Evolutionary conservation across 2,888 invertebrate species (phyloP).

Genomic region (Furcula furcula): DNA sequence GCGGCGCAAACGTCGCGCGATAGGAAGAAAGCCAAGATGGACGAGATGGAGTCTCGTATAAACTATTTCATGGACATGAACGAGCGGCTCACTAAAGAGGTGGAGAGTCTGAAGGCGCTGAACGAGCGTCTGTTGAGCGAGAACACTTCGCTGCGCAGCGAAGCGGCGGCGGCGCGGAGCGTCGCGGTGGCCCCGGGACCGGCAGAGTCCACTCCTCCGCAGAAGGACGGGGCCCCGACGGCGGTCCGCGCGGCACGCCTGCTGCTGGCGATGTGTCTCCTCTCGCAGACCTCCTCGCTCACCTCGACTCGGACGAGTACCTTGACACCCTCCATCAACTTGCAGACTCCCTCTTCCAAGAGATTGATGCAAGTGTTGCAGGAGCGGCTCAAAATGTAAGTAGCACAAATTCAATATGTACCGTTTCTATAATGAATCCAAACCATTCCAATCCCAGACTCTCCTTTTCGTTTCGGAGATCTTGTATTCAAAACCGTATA

Average conservation of each 20-base stretch:
- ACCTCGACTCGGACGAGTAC: slow-evolving; percentile 88
- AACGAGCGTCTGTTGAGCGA: slow-evolving; percentile 86
- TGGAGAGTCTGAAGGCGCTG: slow-evolving; percentile 84
- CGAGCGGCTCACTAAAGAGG: slow-evolving; percentile 84
- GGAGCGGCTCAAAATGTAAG: slow-evolving; percentile 85
- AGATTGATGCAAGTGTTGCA: slow-evolving; percentile 87
- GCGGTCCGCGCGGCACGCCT: slow-evolving; percentile 86
- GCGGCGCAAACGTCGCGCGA: slow-evolving; percentile 99
- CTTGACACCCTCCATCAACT: slow-evolving; percentile 89
- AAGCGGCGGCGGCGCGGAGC: slow-evolving; percentile 82
- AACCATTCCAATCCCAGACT: too few species aligned
- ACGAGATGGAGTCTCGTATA: slow-evolving; percentile 90
- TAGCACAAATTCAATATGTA: too few species aligned
- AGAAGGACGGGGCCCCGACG: slow-evolving; percentile 92
- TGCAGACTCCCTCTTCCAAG: slow-evolving; percentile 91
- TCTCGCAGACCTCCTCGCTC: slow-evolving; percentile 92
- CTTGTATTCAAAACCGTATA: too few species aligned
- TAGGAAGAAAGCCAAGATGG: slow-evolving; percentile 96
- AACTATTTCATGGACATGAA: slow-evolving; percentile 84
- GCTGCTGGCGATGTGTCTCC: slow-evolving; percentile 90
- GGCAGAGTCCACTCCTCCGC: slow-evolving; percentile 95
- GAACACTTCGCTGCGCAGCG: slow-evolving; percentile 82
- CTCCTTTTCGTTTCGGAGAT: too few species aligned
- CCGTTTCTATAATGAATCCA: too few species aligned
- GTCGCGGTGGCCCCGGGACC: slow-evolving; percentile 88